A percentile compares a stretch with the other conserved stretches of the same genome.
Conservation (phyloP, 2,888 invertebrate species). For the Pollenia labialis region DNA sequence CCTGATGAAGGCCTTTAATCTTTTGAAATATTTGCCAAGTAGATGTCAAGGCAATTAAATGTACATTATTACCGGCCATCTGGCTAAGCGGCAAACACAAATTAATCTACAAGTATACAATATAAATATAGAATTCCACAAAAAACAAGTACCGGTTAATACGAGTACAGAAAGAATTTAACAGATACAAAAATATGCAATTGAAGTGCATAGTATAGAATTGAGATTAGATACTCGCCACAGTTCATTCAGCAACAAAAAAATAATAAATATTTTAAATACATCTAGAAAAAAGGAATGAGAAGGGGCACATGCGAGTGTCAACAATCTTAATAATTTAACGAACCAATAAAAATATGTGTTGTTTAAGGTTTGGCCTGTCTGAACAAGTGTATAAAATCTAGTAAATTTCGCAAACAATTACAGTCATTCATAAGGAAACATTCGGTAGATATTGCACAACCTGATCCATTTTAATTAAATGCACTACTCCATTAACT, state of each 20-base stretch:
- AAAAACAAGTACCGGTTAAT: not conserved
- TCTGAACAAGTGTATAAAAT: conserved; percentile 22
- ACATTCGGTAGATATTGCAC: not conserved
- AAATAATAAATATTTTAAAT: not conserved
- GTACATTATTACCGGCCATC: not conserved
- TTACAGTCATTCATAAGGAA: conserved; percentile 13
- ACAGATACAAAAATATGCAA: conserved; percentile 2
- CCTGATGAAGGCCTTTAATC: not conserved
- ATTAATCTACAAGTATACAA: not conserved
- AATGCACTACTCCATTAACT: too few relatives aligned
- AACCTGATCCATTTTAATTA: too few relatives aligned
- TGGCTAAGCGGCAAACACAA: not conserved
- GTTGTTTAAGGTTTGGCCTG: conserved; percentile 13
- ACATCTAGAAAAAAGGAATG: not conserved
- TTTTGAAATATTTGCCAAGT: too few relatives aligned
- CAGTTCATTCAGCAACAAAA: conserved; percentile 9
- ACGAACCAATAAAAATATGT: not conserved
- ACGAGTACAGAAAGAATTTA: not conserved
- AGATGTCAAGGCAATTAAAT: too few relatives aligned
- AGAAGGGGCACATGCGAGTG: conserved; percentile 2
- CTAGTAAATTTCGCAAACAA: conserved; percentile 23
- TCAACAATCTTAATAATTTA: conserved; percentile 19
- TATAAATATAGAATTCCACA: not conserved
- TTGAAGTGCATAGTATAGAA: not conserved
- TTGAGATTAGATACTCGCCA: conserved; percentile 16